A percentile compares a stretch with the other conserved stretches of the same genome.
Evolutionary conservation across 1,140 invertebrate genomes (phyloP).

Genomic region (Neodiprion fabricii): DNA sequence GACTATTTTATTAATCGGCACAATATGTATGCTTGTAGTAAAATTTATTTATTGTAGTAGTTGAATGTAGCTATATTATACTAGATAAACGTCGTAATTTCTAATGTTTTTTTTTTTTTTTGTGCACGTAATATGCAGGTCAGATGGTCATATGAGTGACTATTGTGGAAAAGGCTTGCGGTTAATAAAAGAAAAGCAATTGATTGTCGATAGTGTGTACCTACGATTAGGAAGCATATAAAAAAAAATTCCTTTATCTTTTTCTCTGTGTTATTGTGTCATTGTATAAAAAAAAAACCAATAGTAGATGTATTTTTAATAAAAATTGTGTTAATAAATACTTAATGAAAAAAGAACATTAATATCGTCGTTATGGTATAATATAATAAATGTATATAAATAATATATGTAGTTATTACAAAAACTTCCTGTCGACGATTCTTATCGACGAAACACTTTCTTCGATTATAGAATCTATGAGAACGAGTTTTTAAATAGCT

Average conservation of each 20-base stretch:
- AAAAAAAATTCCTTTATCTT: not conserved
- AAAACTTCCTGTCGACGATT: not conserved
- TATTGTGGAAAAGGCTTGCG: no score
- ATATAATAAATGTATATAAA: not conserved
- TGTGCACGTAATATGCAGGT: no score
- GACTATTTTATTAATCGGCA: no score
- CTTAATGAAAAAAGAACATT: not conserved
- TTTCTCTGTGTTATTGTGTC: conserved; percentile 5
- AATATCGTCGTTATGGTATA: not conserved
- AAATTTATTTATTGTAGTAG: no score
- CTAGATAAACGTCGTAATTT: no score
- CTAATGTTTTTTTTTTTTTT: no score
- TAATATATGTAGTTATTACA: not conserved
- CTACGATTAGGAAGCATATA: no score
- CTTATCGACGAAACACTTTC: not conserved
- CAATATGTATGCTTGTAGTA: no score
- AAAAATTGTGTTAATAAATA: not conserved
- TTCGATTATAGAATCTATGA: not conserved
- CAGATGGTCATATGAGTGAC: no score
- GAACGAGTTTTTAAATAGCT: not conserved
- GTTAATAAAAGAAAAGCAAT: not conserved
- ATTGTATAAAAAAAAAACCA: not conserved
- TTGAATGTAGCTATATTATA: no score
- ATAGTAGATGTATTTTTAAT: conserved; percentile 6
- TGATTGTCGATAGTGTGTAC: not conserved